phyloP scores from a whole-genome alignment of 1,140 invertebrate genomes.

The Scaptomyza hsui region DNA sequence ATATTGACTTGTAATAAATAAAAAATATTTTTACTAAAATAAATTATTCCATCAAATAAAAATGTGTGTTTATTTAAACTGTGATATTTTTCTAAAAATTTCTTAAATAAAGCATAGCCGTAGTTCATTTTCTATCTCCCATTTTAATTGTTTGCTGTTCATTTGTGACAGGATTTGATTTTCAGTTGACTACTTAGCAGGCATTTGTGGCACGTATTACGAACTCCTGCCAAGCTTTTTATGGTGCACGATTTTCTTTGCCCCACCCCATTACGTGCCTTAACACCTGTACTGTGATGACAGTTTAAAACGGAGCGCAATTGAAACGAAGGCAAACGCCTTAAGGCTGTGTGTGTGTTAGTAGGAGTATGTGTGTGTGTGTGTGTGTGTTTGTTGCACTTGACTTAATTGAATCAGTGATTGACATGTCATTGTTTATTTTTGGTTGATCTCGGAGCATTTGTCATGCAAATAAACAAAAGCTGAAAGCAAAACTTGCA shows the following conservation, averaged over 20 bases:
- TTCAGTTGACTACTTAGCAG: conserved; percentile 55
- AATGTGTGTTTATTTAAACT: too few relatives aligned
- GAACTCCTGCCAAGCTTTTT: conserved; percentile 16
- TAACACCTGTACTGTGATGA: conserved; percentile 62
- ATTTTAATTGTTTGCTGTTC: conserved; percentile 20
- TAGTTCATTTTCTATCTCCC: too few relatives aligned
- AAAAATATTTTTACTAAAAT: too few relatives aligned
- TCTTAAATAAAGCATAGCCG: too few relatives aligned
- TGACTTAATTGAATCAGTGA: conserved; percentile 78
- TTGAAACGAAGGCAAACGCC: conserved; percentile 4
- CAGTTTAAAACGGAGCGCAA: conserved; percentile 38
- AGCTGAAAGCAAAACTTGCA: conserved; percentile 15
- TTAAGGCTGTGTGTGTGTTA: conserved; percentile 3
- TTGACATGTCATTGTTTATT: conserved; percentile 55
- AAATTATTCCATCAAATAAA: too few relatives aligned
- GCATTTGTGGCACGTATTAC: conserved; percentile 45
- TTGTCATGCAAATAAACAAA: conserved; percentile 37
- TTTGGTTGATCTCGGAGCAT: conserved; percentile 21
- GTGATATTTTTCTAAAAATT: not conserved
- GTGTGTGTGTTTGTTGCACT: conserved; percentile 51
- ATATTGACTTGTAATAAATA: too few relatives aligned
- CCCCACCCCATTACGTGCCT: conserved; percentile 18
- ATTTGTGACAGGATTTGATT: conserved; percentile 58
- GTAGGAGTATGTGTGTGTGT: conserved; percentile 4
- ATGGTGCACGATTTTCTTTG: not conserved